phyloP scores from a whole-genome alignment of 2,888 invertebrate genomes.

The Sarcophaga carnaria region DNA sequence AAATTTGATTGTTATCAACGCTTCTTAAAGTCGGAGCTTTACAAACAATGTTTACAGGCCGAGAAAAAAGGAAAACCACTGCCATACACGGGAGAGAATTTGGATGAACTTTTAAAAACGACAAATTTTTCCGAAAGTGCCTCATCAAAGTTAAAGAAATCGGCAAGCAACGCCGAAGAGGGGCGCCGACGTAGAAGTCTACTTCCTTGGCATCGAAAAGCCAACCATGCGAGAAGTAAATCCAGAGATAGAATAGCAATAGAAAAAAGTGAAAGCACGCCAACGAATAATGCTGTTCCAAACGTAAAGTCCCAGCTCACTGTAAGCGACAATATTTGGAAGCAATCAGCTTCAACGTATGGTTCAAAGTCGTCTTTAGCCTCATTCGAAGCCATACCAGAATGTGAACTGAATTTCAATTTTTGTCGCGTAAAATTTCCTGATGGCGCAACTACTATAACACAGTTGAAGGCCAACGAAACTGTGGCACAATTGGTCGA shows the following conservation, averaged over 20 bases:
- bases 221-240: constrained; percentile 84
- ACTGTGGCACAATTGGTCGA: constrained; percentile 90
- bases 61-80: constrained; percentile 84
- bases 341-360: constrained; percentile 72
- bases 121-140: constrained; percentile 70
- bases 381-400: constrained; percentile 78
- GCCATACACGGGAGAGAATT: constrained; percentile 83
- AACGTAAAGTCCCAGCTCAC: constrained; percentile 71
- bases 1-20: constrained; percentile 99
- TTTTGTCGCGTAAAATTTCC: constrained; percentile 92
- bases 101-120: constrained; percentile 80
- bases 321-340: constrained; percentile 44
- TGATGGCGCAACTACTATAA: constrained; percentile 96
- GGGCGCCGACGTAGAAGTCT: constrained; percentile 91
- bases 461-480: constrained; percentile 89
- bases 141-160: constrained; percentile 86
- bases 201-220: constrained; percentile 92
- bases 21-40: constrained; percentile 91
- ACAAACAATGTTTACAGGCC: constrained; percentile 90
- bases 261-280: constrained; percentile 51
- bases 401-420: constrained; percentile 79
- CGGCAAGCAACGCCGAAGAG: constrained; percentile 93
- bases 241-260: constrained; percentile 84
- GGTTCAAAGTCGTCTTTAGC: constrained; percentile 81
- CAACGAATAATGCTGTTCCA: constrained; percentile 57